phyloP scores from a whole-genome alignment of 2,888 invertebrate genomes.

The Cerastis leucographa region DNA sequence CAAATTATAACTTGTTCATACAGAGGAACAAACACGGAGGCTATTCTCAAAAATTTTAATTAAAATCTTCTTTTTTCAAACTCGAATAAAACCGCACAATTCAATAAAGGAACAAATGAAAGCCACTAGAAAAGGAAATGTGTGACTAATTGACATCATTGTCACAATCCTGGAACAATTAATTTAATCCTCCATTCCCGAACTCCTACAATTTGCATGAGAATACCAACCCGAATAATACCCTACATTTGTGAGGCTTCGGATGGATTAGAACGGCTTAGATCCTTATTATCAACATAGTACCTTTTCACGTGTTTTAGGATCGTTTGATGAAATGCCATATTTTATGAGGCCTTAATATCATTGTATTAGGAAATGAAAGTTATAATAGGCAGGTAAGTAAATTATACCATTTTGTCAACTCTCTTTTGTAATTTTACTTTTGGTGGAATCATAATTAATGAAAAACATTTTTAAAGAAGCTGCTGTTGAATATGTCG shows the following conservation, averaged over 20 bases:
- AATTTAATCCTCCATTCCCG: conserved; percentile 36
- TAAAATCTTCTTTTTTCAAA: too few species aligned
- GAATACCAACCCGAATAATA: conserved; percentile 33
- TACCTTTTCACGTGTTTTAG: conserved; percentile 23
- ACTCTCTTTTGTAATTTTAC: not conserved
- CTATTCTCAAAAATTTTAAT: too few species aligned
- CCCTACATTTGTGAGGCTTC: conserved; percentile 36
- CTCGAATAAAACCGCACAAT: not conserved
- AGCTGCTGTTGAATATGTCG: not conserved
- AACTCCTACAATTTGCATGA: conserved; percentile 38
- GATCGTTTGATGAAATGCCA: not conserved
- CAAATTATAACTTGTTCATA: too few species aligned
- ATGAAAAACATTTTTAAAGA: not conserved
- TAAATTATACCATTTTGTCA: not conserved
- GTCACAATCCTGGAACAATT: conserved; percentile 42
- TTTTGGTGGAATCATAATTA: not conserved
- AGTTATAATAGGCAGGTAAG: not conserved
- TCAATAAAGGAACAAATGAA: conserved; percentile 34
- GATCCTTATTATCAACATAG: not conserved
- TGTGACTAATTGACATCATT: conserved; percentile 48
- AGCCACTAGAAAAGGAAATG: conserved; percentile 20
- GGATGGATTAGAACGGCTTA: conserved; percentile 33
- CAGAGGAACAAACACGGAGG: too few species aligned
- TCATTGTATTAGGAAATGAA: not conserved
- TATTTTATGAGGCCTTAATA: not conserved